Evolutionary conservation across 2,797 vertebrate genomes (phyloP).

Genomic region (Manis crassicaudata): DNA sequence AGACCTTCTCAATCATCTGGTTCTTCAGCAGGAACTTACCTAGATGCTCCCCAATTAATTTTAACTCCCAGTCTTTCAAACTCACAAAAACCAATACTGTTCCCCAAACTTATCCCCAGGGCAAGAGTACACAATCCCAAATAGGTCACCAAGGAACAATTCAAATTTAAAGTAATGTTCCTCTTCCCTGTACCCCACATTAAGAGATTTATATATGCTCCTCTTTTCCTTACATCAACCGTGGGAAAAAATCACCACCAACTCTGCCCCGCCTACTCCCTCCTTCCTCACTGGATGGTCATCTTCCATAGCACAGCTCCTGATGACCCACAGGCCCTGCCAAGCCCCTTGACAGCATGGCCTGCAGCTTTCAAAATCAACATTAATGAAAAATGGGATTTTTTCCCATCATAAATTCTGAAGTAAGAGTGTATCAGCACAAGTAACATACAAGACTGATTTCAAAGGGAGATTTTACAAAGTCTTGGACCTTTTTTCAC

Average conservation of each 20-base stretch:
- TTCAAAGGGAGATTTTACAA: conserved; percentile 4
- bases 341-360: fast-evolving
- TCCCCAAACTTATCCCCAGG: not conserved
- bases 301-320: not conserved
- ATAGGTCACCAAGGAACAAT: not conserved
- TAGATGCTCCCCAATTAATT: not conserved
- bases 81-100: not conserved
- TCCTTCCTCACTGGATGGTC: not conserved
- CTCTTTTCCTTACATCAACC: not conserved
- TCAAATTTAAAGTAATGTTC: not conserved
- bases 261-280: not conserved
- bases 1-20: not conserved
- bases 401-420: not conserved
- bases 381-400: not conserved
- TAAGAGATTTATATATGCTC: not conserved
- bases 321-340: not conserved
- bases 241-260: not conserved
- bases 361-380: not conserved
- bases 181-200: not conserved
- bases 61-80: not conserved
- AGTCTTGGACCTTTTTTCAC: not conserved
- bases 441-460: not conserved
- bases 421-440: not conserved
- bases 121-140: not conserved
- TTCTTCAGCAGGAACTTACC: not conserved